Conservation (phyloP, 2,113 vertebrate species). For the Erinaceus europaeus region DNA sequence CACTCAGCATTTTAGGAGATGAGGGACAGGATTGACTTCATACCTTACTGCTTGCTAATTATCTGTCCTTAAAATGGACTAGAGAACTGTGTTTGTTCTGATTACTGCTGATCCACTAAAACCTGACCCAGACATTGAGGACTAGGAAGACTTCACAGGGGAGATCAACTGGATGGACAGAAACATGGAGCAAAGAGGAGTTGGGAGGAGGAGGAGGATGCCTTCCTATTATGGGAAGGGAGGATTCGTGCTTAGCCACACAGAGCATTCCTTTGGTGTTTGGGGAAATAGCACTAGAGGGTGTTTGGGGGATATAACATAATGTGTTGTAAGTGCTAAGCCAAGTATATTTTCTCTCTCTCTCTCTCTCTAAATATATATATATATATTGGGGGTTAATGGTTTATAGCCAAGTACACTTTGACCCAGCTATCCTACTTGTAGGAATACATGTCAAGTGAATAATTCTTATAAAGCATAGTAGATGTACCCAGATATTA, state of each 20-base stretch:
- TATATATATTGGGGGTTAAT: too few relatives aligned
- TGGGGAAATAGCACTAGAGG: neutral
- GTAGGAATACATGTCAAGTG: neutral
- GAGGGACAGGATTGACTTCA: neutral
- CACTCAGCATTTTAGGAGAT: neutral
- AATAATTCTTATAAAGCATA: neutral
- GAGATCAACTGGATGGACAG: fast-evolving
- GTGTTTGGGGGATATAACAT: neutral
- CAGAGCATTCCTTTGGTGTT: neutral
- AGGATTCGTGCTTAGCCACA: neutral
- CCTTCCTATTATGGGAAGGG: neutral
- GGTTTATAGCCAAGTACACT: too few relatives aligned
- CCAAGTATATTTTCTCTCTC: too few relatives aligned
- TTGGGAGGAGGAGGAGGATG: neutral
- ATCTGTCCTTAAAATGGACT: neutral
- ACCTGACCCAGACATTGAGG: neutral
- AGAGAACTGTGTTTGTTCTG: neutral
- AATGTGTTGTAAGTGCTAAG: neutral
- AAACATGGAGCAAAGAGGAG: neutral
- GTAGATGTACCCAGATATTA: too few relatives aligned
- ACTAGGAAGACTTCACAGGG: neutral
- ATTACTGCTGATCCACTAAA: neutral
- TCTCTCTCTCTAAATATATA: too few relatives aligned
- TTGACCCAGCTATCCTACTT: neutral
- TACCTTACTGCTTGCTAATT: neutral